Evolutionary conservation across 2,113 vertebrate species (phyloP), one percentile per base, ranked within the genome.

Genomic region (Nycticorax nycticorax): DNA sequence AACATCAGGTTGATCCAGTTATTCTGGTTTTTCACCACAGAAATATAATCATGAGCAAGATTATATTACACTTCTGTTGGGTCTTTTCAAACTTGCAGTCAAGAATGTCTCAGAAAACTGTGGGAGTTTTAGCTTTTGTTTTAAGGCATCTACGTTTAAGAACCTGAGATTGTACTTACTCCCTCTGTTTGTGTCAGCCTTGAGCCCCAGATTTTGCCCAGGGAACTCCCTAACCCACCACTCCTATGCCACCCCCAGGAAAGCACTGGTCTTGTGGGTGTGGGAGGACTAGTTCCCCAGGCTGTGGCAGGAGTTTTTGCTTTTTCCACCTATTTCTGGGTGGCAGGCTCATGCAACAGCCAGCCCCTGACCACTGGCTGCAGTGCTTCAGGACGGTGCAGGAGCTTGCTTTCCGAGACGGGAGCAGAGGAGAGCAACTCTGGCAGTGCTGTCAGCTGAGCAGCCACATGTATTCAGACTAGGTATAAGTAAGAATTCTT

Each of bases 291-390:
- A 14, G 6, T n/a, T 92, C 35, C 35, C 8, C 10, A 14, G 30
- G 10, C 24, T 55, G 63, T 1, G 0, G 10, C 12, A 28, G 26
- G 18, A 71, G 5, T 75, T 94, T 72, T 92, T 33, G 14, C 4
- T 43, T 69, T 35, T 78, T 3, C 0, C 10, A 3, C 3, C 7
- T n/a, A 0, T 69, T 56, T 53, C 33, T 76, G 23, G 26, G 22
- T 22, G 37, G 9, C 32, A 81, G 26, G 26, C 2, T 71, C 37
- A 37, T 8, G 37, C 47, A 48, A 22, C 0, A 0, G 21, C 13
- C 39, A 64, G 60, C 6, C 32, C 17, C 43, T 60, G 33, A 23
- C 16, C 41, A 8, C 35, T 39, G 56, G 3, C 33, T 69, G 39
- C 37, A 17, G 26, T 28, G n/a, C 23, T 74, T 39, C 71, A 76